A percentile compares a stretch with the other conserved stretches of the same genome.
These are phyloP conservation scores for Pogonocichla stellata DNA, from an alignment of 2,113 vertebrate species.

Conservation along the genomic window DNA sequence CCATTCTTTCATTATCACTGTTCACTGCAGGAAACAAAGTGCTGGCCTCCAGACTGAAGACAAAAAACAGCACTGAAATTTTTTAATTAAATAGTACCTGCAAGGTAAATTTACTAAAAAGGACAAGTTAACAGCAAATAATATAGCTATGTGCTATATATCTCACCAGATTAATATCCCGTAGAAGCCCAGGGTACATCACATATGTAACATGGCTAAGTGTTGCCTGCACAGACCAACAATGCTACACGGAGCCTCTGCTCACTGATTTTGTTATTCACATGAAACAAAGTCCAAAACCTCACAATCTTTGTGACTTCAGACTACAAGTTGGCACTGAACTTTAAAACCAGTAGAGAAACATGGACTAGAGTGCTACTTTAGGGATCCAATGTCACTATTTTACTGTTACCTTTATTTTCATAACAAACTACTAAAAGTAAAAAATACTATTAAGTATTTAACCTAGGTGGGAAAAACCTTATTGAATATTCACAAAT, in stretches of 20 bases:
- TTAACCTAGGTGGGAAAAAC: background rate
- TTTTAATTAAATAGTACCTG: background rate
- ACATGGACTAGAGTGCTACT: background rate
- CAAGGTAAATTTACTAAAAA: background rate
- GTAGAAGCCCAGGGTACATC: background rate
- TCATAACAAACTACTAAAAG: background rate
- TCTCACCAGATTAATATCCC: background rate
- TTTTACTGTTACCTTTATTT: background rate
- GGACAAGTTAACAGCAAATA: background rate
- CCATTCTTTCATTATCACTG: conserved; percentile 71
- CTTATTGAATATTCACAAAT: background rate
- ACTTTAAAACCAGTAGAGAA: background rate
- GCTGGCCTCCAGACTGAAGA: background rate
- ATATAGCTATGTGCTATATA: background rate
- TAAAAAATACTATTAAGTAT: background rate
- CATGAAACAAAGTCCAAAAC: background rate
- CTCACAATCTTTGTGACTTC: background rate
- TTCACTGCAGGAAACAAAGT: background rate
- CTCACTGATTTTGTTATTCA: background rate
- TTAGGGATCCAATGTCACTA: background rate
- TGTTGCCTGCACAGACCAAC: background rate
- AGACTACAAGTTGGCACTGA: background rate
- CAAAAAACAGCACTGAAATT: background rate
- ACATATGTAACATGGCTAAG: background rate
- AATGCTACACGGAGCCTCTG: background rate